phyloP scores from a whole-genome alignment of 2,113 vertebrate species.

The Vombatus ursinus region DNA sequence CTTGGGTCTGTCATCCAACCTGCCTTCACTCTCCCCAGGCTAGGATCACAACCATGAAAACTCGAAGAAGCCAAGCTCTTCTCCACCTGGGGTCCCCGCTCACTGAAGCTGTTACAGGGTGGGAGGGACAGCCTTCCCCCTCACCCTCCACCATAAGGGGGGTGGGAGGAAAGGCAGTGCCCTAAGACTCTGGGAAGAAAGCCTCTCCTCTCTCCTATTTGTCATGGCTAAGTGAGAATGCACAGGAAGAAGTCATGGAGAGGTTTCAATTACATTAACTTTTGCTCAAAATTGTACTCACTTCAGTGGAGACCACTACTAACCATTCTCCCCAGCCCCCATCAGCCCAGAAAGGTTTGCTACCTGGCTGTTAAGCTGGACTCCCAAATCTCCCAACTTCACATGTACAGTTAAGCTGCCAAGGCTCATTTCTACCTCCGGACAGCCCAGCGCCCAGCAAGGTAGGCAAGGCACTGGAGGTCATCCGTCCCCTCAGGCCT shows the following conservation, averaged over 20 bases:
- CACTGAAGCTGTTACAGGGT: no score
- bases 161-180: fast-evolving
- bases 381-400: background rate
- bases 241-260: background rate
- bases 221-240: background rate
- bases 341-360: background rate
- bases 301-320: background rate
- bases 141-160: background rate
- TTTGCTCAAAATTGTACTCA: background rate
- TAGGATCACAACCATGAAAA: no score
- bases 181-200: background rate
- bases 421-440: background rate
- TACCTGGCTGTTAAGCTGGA: background rate
- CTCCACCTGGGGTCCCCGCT: no score
- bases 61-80: no score
- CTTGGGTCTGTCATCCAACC: no score
- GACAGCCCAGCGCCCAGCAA: no score
- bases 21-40: no score
- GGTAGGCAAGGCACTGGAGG: no score
- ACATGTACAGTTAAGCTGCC: no score
- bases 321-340: no score
- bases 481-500: background rate
- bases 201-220: background rate
- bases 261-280: background rate
- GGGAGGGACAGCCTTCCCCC: no score